These are phyloP conservation scores for Baccha elongata DNA, from an alignment of 2,888 invertebrate species.

Conservation along the genomic window DNA sequence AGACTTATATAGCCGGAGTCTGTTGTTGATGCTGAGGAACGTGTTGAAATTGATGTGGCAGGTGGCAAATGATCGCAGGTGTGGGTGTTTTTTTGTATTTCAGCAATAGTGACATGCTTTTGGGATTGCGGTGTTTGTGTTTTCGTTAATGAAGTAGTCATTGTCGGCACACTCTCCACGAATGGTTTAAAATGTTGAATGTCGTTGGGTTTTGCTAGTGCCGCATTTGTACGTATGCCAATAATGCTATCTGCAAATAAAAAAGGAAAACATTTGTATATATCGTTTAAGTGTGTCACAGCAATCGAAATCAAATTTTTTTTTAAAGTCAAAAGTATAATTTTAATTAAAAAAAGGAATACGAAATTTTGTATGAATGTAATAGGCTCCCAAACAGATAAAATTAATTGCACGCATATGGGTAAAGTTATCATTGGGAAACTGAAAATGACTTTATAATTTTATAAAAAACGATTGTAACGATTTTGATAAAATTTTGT, in stretches of 20 bases:
- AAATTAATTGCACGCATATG: too few species aligned
- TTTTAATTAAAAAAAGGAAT: too few species aligned
- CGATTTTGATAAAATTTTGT: too few species aligned
- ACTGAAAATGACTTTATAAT: too few species aligned
- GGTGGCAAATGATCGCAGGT: conserved; percentile 79
- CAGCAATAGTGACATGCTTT: conserved; percentile 81
- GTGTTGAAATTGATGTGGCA: conserved; percentile 69
- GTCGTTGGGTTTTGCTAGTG: conserved; percentile 54
- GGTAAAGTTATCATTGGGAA: too few species aligned
- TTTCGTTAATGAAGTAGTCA: conserved; percentile 70
- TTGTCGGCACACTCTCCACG: conserved; percentile 74
- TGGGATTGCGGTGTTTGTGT: conserved; percentile 80
- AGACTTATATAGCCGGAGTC: conserved; percentile 28
- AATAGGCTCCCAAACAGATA: too few species aligned
- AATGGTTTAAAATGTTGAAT: conserved; percentile 78
- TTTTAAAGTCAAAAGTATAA: too few species aligned
- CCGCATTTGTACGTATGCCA: conserved; percentile 79
- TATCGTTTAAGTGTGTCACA: too few species aligned
- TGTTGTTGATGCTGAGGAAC: conserved; percentile 30
- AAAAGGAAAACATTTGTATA: conserved; percentile 1
- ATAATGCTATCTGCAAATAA: conserved; percentile 80
- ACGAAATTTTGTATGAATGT: too few species aligned
- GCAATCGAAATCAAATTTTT: too few species aligned
- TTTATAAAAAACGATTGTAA: too few species aligned
- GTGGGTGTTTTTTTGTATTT: conserved; percentile 79